Evolutionary conservation across 2,113 vertebrate genomes (phyloP), one percentile per base, ranked within the genome.

Genomic region (Pandion haliaetus): DNA sequence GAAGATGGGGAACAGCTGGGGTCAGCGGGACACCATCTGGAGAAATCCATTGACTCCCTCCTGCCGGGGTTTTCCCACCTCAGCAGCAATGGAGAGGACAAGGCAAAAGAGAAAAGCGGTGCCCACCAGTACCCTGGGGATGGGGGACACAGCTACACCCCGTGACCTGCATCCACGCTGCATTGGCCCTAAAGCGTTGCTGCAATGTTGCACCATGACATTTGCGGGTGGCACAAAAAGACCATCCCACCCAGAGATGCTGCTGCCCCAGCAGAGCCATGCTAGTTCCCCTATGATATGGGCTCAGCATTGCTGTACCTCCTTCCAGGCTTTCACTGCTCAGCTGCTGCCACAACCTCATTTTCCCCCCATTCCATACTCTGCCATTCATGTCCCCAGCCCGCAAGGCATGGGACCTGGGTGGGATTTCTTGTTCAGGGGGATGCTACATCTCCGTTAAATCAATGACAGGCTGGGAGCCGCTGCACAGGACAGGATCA

Each of bases 21-120:
- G 97, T 96, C 96, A 96, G 50, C 2, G 0, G 88, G 94, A 89
- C 94, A 95, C 95, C 97, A 96, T 95, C 93, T 96, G 96, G 89
- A 89, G 69, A 92, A 96, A 86, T 73, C 91, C 17, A 0, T 57
- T n/a, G 19, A 38, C 73, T 93, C 79, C 73, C 82, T 88, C 82
- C 85, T 83, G 70, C 25, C 0, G 3, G 45, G 45, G 8, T 71
- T 87, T 94, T 86, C 93, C 85, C 84, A 90, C 72, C 55, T 80
- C 69, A 5, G 52, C 4, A 0, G 76, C 0, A 3, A 55, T 14
- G 61, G 84, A 82, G 45, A 82, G 29, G 40, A 90, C 6, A 45
- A 95, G 55, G 65, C 32, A 36, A 67, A 71, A 59, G 69, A 55
- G 50, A 62, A 71, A 32, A 86, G 21, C 0, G 0, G 21, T 57